Evolutionary conservation across 2,797 vertebrate species (phyloP).

Genomic region (Micromesistius poutassou): DNA sequence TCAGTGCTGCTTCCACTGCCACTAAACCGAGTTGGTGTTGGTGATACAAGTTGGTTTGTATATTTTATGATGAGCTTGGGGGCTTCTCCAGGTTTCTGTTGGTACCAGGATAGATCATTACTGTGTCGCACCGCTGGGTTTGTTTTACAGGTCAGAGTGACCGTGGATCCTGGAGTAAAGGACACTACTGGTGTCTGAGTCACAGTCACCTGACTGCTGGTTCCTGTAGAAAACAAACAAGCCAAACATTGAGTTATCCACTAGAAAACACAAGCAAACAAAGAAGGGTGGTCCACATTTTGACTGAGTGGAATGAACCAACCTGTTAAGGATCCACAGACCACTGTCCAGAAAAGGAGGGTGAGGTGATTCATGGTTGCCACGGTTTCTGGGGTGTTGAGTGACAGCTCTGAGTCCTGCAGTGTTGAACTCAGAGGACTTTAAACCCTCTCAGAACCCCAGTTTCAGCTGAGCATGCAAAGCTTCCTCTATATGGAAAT

Average conservation of each 20-base stretch:
- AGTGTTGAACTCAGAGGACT: too few species aligned
- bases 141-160: slow-evolving; percentile 35
- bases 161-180: slow-evolving; percentile 32
- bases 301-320: not conserved
- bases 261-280: not conserved
- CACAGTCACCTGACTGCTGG: slow-evolving; percentile 37
- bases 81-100: slow-evolving; percentile 25
- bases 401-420: too few species aligned
- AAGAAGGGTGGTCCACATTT: not conserved
- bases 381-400: too few species aligned
- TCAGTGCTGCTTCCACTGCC: slow-evolving; percentile 1
- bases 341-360: too few species aligned
- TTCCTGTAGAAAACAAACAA: not conserved
- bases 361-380: too few species aligned
- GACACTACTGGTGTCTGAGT: slow-evolving; percentile 41
- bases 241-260: not conserved
- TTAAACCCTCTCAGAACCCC: slow-evolving; percentile 31
- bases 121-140: rapidly evolving
- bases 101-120: too few species aligned
- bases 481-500: too few species aligned
- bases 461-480: too few species aligned
- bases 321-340: slow-evolving; percentile 15
- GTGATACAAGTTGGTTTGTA: too few species aligned
- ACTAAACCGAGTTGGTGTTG: slow-evolving; percentile 9
- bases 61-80: slow-evolving; percentile 8